Conservation (phyloP, 1,140 invertebrate species). For the Panonychus citri region DNA sequence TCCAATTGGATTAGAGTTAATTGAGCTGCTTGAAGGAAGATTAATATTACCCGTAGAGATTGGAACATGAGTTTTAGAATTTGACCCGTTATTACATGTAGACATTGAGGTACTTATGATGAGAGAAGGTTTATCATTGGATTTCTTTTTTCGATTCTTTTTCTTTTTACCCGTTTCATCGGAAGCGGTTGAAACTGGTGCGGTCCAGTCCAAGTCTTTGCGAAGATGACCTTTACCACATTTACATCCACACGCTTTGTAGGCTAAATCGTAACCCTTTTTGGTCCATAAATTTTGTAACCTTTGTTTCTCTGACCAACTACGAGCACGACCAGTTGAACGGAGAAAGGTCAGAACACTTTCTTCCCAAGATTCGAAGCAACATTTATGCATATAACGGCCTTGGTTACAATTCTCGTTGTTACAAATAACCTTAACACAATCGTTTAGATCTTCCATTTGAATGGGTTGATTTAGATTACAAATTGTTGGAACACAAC, state of each 20-base stretch:
- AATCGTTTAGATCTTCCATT: constrained; percentile 40
- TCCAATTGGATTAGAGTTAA: background rate
- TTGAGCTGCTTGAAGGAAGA: background rate
- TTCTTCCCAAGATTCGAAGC: constrained; percentile 80
- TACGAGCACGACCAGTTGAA: constrained; percentile 61
- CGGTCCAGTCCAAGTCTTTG: constrained; percentile 76
- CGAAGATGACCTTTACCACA: constrained; percentile 70
- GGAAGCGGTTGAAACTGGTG: constrained; percentile 19
- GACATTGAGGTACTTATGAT: constrained; percentile 18
- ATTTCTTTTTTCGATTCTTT: constrained; percentile 23
- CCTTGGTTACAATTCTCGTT: constrained; percentile 68
- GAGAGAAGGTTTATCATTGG: constrained; percentile 33
- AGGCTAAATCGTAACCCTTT: constrained; percentile 82
- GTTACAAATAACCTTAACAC: constrained; percentile 74
- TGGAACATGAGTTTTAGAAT: background rate
- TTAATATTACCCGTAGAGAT: constrained; percentile 5
- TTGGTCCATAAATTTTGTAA: constrained; percentile 91
- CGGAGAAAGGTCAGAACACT: constrained; percentile 62
- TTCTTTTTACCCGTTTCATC: constrained; percentile 21
- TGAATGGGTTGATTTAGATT: constrained; percentile 35
- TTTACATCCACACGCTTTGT: constrained; percentile 48
- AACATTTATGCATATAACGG: constrained; percentile 79
- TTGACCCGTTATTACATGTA: background rate
- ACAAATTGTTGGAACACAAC: constrained; percentile 56
- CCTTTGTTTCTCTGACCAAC: constrained; percentile 78